Evolutionary conservation across 2,888 invertebrate genomes (phyloP), one percentile per base, ranked within the genome.

Genomic region (Morpho deidamia): DNA sequence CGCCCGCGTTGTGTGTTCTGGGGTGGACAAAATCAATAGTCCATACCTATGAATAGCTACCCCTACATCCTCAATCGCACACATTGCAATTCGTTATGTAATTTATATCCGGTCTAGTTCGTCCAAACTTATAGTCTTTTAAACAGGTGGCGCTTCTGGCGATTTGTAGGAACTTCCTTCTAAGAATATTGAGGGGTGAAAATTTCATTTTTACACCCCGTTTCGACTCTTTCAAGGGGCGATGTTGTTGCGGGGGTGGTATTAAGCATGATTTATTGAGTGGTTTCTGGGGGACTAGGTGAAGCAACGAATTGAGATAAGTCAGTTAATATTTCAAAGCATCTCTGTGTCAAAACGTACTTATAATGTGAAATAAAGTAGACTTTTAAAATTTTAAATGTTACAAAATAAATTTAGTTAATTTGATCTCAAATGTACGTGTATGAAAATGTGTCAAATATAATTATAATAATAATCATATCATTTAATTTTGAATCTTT

Each of bases 11-110:
- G 73, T 71, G 70, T 72, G 81, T 76, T 77, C 78, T 78, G 86
- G 87, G 87, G 88, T 83, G 88, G 81, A 85, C 83, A 87, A 88
- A 88, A 89, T 89, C 88, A 85, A 89, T 89, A 88, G 78, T 83
- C 77, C 74, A 72, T 75, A 76, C 78, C 81, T 77, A 77, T 77
- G 78, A 83, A 79, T 81, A 81, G 78, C 81, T 76, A 77, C 82
- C 62, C 66, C 78, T 76, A 82, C 78, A 78, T 66, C 67, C 74
- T 69, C 72, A 74, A 78, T 84, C 72, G 82, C 84, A 84, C 86
- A 85, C 84, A 81, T 76, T 74, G 78, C 76, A 72, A 80, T 78
- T 83, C 80, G 83, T 84, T 82, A 83, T 83, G 78, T 72, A 71
- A 69, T 71, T 74, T 71, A 77, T 74, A 75, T 80, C 72, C 73